phyloP scores from a whole-genome alignment of 1,140 invertebrate genomes.

The Ceratoteleas bidentatus region DNA sequence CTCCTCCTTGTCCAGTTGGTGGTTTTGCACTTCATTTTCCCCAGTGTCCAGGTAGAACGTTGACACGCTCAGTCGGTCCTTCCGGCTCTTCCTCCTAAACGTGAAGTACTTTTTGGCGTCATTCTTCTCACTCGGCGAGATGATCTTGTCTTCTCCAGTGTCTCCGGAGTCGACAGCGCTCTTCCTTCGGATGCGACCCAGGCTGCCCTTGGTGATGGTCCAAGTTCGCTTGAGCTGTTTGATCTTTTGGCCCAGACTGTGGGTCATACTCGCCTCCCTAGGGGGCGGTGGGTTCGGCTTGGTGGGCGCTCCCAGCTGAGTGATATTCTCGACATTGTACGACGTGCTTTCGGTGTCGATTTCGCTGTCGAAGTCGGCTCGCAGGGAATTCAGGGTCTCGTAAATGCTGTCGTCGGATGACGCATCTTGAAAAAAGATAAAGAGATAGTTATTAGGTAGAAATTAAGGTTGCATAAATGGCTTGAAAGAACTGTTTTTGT shows the following conservation, averaged over 20 bases:
- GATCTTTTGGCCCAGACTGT: conserved; percentile 73
- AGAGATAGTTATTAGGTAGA: background rate
- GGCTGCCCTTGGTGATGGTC: conserved; percentile 79
- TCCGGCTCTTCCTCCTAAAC: conserved; percentile 74
- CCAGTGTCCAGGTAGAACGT: conserved; percentile 74
- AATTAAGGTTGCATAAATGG: background rate
- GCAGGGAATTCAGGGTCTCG: conserved; percentile 73
- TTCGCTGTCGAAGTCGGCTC: conserved; percentile 72
- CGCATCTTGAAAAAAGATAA: conserved; percentile 66
- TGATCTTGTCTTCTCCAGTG: conserved; percentile 24
- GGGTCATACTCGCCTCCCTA: conserved; percentile 73
- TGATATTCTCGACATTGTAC: conserved; percentile 35
- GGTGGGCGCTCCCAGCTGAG: conserved; percentile 67
- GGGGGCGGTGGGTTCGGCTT: conserved; percentile 75
- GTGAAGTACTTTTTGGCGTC: conserved; percentile 74
- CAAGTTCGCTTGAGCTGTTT: conserved; percentile 77
- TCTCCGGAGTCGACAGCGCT: conserved; percentile 52
- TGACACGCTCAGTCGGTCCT: conserved; percentile 64
- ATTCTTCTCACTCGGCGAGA: conserved; percentile 20
- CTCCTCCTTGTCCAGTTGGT: conserved; percentile 64
- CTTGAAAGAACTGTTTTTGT: too few species aligned
- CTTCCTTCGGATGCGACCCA: conserved; percentile 74
- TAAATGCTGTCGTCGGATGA: conserved; percentile 78
- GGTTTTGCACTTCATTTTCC: conserved; percentile 25
- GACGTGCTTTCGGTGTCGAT: conserved; percentile 64